Conservation (phyloP, 2,888 invertebrate species). For the Pediacus dermestoides region DNA sequence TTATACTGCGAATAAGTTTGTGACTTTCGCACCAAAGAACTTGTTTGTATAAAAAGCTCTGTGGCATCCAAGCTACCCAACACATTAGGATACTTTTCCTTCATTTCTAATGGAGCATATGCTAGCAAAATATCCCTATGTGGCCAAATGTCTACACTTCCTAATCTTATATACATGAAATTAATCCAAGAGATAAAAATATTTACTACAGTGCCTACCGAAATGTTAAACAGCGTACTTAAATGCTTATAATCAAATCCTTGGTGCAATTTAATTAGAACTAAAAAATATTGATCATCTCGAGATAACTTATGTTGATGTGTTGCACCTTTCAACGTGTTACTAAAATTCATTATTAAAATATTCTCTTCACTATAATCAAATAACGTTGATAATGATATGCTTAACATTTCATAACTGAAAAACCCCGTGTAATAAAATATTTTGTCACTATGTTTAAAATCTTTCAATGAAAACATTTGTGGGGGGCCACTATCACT, state of each 20-base stretch:
- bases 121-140: not conserved
- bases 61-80: not conserved
- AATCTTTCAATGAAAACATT: not conserved
- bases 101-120: not conserved
- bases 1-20: constrained; percentile 1
- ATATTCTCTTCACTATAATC: constrained; percentile 1
- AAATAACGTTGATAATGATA: constrained; percentile 2
- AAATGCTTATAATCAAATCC: constrained; percentile 2
- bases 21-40: not conserved
- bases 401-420: not conserved
- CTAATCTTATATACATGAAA: no score
- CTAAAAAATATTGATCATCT: constrained; percentile 2
- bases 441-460: not conserved
- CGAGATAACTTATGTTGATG: not conserved
- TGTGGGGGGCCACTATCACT: not conserved
- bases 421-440: not conserved
- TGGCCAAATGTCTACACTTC: constrained; percentile 1
- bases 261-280: constrained; percentile 1
- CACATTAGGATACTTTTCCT: not conserved
- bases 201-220: not conserved
- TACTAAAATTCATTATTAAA: not conserved
- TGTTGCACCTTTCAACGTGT: not conserved
- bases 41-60: not conserved
- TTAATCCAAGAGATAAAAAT: no score
- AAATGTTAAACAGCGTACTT: not conserved